Base-by-base conservation (phyloP, 2,113 vertebrate genomes). In the Solea solea region DNA sequence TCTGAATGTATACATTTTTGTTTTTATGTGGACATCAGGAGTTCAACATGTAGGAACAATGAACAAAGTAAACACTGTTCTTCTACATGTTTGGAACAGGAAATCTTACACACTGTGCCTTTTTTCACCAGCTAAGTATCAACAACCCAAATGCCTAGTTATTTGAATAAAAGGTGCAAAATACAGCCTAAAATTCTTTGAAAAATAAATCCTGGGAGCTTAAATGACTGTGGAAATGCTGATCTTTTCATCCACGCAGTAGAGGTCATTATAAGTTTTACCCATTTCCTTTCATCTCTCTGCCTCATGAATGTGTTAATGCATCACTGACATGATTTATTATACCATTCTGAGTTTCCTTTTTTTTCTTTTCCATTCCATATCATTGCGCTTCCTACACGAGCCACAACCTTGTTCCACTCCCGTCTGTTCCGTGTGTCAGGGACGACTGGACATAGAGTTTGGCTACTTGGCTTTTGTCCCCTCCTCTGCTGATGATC, bases 251-350 rank as follows among this genome's bases (percentile, higher is more conserved):
- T 46, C 41, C 27, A 52, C 50, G 39, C 46, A 25, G 21, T 54
- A 21, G 40, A 74, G 4, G 16, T 76, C 54, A 60, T 6, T 68
- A 51, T 53, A 27, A 48, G 40, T 70, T 8, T 76, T 66, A 39
- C 40, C 55, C 49, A 28, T 65, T 71, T 82, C 46, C 60, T 71
- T 78, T 82, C 78, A 64, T 69, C 57, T 50, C 50, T 1, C 54
- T n/a, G 61, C 64, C 80, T 86, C 64, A 61, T 79, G 76, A 81
- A 86, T 82, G 71, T 76, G 44, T 80, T 75, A 78, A 71, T 80
- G 73, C 69, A 21, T 77, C 79, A 62, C 67, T 54, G 41, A 81
- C 69, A 77, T 78, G 81, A 84, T 78, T 58, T 84, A 86, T 85
- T 39, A 68, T 58, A 54, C 64, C 55, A 74, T 15, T 50, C 50